Evolutionary conservation across 35 echinoderm and acorn worm species (phyloP).

Genomic region (Apostichopus californicus): DNA sequence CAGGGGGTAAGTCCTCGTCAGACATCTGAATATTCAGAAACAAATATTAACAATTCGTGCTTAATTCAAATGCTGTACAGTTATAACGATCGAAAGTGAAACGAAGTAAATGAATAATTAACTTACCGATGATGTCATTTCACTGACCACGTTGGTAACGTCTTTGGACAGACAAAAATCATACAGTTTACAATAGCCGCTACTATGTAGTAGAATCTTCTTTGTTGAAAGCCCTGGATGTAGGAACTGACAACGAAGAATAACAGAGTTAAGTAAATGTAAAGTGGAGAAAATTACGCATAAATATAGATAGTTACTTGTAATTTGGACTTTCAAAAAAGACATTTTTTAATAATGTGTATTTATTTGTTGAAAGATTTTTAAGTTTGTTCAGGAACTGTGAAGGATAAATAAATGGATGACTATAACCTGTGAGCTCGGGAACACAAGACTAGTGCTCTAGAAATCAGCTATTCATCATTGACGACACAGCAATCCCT

Average conservation of each 20-base stretch:
- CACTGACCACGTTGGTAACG: no score
- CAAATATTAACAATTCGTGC: background rate
- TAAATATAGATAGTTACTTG: background rate
- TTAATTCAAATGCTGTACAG: background rate
- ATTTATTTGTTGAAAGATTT: background rate
- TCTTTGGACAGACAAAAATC: no score
- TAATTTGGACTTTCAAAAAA: background rate
- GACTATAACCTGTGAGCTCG: no score
- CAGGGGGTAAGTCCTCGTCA: background rate
- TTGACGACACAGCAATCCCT: no score
- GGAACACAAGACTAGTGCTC: no score
- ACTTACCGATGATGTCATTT: no score
- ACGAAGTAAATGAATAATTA: no score
- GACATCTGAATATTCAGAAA: background rate
- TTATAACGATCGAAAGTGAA: no score
- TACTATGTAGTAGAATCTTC: no score
- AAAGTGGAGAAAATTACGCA: background rate
- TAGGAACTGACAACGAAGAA: background rate
- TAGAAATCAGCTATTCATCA: no score
- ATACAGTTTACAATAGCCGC: no score
- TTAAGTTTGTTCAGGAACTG: background rate
- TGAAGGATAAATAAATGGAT: background rate
- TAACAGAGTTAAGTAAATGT: background rate
- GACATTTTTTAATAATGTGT: background rate
- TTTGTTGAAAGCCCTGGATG: no score